phyloP scores from a whole-genome alignment of 53 echinoderm and acorn worm genomes.

The Temnopleurus reevesii region DNA sequence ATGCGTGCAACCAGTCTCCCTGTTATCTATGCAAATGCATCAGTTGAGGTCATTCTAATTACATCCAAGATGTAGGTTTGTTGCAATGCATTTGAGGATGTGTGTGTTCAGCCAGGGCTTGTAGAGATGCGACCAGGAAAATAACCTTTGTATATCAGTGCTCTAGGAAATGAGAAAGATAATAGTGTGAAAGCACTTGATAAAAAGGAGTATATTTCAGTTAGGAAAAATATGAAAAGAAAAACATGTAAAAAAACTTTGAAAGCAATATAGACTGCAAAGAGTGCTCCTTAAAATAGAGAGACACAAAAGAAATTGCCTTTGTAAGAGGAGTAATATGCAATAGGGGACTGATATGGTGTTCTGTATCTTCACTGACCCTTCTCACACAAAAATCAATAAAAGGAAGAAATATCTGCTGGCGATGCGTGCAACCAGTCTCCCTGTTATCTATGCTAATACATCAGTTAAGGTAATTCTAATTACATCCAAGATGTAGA shows the following conservation, averaged over 20 bases:
- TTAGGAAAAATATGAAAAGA: not conserved
- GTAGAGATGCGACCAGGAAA: no score
- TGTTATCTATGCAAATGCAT: slow-evolving; percentile 16
- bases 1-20: not conserved
- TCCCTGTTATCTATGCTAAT: slow-evolving; percentile 17
- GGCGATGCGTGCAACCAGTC: not conserved
- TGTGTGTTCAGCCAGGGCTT: no score
- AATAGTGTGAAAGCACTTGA: not conserved
- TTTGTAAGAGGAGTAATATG: not conserved
- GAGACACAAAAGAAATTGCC: not conserved
- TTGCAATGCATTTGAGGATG: no score
- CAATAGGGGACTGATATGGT: not conserved
- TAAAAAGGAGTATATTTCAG: not conserved
- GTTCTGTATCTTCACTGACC: slow-evolving; percentile 10
- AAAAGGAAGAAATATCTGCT: not conserved
- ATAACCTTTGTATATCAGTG: no score
- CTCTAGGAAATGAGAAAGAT: no score
- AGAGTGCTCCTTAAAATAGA: no score
- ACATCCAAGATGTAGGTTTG: no score
- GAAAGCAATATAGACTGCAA: no score
- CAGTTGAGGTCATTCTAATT: not conserved
- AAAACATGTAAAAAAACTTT: no score
- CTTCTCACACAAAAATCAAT: slow-evolving; percentile 12
- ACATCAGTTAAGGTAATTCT: not conserved
- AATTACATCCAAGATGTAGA: not conserved